Conservation (phyloP, 1,140 invertebrate species). For the Heliconius hewitsoni region DNA sequence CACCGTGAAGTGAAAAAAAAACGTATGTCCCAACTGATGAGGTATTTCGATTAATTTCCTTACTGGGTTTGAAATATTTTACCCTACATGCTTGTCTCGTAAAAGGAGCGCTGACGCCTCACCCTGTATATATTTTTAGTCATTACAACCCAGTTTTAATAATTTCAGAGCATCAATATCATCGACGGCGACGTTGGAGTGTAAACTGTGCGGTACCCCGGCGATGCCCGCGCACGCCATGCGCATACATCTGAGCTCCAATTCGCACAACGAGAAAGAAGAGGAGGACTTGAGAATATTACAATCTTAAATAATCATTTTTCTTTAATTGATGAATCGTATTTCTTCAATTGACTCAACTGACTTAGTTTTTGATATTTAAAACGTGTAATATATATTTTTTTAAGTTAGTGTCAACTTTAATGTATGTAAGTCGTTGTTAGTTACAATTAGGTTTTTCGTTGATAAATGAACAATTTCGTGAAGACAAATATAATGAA, state of each 20-base stretch:
- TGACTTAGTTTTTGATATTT: no score
- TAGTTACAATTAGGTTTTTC: not conserved
- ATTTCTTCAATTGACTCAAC: not conserved
- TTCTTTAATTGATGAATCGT: not conserved
- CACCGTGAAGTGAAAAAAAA: no score
- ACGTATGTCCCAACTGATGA: no score
- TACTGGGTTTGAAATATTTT: no score
- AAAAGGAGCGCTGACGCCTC: no score
- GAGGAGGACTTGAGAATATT: conserved; percentile 64
- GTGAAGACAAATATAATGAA: no score
- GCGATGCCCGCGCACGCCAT: conserved; percentile 63
- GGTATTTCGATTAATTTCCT: no score
- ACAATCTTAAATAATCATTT: conserved; percentile 42
- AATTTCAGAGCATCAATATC: conserved; percentile 48
- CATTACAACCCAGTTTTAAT: conserved; percentile 13
- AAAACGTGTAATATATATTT: not conserved
- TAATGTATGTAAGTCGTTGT: not conserved
- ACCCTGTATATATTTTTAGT: no score
- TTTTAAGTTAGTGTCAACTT: not conserved
- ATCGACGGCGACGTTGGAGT: conserved; percentile 50
- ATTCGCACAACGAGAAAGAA: conserved; percentile 50
- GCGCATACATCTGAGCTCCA: conserved; percentile 72
- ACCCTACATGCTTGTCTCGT: no score
- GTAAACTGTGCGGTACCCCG: conserved; percentile 65
- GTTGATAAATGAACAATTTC: not conserved